Conservation (phyloP, 2,113 vertebrate genomes). For the Misgurnus anguillicaudatus region DNA sequence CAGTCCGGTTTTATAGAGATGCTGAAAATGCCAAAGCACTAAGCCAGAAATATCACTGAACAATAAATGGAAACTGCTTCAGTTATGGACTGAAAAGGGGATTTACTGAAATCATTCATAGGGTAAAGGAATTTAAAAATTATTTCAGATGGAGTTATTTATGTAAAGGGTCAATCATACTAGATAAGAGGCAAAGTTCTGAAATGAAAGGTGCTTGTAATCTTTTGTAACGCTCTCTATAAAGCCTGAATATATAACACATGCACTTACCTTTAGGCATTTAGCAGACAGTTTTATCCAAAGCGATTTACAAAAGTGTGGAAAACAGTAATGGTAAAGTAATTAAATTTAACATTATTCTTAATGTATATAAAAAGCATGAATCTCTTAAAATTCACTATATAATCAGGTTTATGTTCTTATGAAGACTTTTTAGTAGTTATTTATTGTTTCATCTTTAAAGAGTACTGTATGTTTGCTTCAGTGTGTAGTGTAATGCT, state of each 20-base stretch:
- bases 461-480: no score
- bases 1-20: conserved; percentile 18
- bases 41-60: conserved; percentile 37
- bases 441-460: no score
- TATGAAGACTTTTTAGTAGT: no score
- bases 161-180: conserved; percentile 16
- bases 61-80: conserved; percentile 19
- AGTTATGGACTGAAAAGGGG: not conserved
- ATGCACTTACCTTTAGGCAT: no score
- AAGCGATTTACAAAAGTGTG: no score
- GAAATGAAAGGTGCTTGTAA: not conserved
- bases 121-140: conserved; percentile 12
- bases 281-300: no score
- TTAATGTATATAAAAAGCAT: no score
- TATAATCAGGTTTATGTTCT: no score
- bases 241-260: not conserved
- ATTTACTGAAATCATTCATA: conserved; percentile 17
- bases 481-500: no score
- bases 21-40: conserved; percentile 31
- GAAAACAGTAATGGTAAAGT: no score
- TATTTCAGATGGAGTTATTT: conserved; percentile 3
- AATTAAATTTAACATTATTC: no score
- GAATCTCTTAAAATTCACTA: no score
- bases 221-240: not conserved
- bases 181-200: not conserved